Percentiles rank a stretch among this genome's conserved stretches.
Conservation (phyloP, 1,140 invertebrate genomes). For the Neodiprion fabricii region DNA sequence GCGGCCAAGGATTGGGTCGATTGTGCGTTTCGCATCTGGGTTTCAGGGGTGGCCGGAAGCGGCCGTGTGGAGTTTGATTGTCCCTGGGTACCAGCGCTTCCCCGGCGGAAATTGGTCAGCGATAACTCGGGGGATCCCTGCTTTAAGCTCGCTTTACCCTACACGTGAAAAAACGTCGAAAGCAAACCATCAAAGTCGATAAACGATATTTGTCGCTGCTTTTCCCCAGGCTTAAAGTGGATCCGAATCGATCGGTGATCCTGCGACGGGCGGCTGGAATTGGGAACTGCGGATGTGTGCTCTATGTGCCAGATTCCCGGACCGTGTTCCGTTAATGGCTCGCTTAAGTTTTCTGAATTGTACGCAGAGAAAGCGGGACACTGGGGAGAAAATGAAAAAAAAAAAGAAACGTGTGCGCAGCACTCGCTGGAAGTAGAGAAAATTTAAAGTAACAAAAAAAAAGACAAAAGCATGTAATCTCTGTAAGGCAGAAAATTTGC, state of each 20-base stretch:
- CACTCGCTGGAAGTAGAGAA: background rate
- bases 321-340: no score
- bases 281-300: no score
- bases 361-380: no score
- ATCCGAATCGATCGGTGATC: no score
- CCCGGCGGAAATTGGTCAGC: constrained; percentile 27
- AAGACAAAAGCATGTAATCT: constrained; percentile 4
- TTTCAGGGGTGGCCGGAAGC: constrained; percentile 43
- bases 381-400: background rate
- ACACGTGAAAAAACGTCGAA: constrained; percentile 42
- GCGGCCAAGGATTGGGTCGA: constrained; percentile 39
- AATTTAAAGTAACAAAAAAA: background rate
- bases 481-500: background rate
- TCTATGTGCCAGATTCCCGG: no score
- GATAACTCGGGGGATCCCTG: constrained; percentile 46
- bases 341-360: no score
- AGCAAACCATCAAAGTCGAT: background rate
- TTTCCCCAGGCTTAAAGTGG: no score
- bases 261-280: no score
- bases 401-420: background rate
- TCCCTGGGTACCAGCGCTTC: constrained; percentile 40
- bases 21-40: constrained; percentile 28
- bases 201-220: background rate
- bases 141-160: constrained; percentile 48
- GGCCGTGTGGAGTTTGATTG: constrained; percentile 42